These are phyloP conservation scores for Rhadina sibilatrix DNA, from an alignment of 2,113 vertebrate species.

Conservation along the genomic window DNA sequence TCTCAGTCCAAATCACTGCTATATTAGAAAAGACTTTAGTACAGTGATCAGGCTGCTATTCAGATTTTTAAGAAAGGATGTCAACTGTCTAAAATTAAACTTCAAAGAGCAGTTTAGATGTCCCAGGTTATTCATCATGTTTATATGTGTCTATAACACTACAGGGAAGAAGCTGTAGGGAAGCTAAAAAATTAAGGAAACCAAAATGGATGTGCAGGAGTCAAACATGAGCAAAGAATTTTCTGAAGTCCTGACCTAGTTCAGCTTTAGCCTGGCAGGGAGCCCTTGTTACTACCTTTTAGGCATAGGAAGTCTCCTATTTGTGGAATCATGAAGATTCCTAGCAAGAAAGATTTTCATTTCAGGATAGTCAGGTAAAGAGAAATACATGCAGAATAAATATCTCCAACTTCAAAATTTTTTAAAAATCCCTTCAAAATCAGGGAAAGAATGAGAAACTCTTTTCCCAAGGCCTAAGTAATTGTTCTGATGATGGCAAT, in stretches of 20 bases:
- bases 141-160: neutral
- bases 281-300: neutral
- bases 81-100: neutral
- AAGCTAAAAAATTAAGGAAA: neutral
- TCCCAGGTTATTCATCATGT: neutral
- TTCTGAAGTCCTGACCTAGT: neutral
- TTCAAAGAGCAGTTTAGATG: neutral
- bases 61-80: neutral
- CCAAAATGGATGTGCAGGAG: neutral
- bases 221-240: neutral
- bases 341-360: neutral
- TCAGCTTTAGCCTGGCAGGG: neutral
- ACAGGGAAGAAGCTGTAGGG: neutral
- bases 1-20: neutral
- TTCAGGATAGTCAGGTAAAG: neutral
- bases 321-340: neutral
- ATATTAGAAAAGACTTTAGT: neutral
- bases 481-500: neutral
- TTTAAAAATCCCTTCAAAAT: neutral
- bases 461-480: neutral
- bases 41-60: neutral
- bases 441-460: neutral
- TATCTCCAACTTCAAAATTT: neutral
- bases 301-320: neutral
- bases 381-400: neutral